A percentile compares a stretch with the other conserved stretches of the same genome.
phyloP scores from a whole-genome alignment of 2,113 vertebrate species.

The Struthio camelus region DNA sequence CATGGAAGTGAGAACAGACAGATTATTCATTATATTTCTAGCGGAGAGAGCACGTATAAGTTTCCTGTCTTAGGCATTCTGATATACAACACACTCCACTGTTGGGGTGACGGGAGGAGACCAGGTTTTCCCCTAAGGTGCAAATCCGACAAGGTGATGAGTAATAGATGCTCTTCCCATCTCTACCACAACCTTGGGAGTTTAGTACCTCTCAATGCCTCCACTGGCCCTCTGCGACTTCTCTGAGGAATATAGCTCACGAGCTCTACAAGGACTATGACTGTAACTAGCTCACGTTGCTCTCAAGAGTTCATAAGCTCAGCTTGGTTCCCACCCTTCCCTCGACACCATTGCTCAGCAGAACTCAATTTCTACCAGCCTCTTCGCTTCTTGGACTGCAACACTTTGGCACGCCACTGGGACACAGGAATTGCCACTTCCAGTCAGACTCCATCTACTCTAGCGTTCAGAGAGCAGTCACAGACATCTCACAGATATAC shows the following conservation, averaged over 20 bases:
- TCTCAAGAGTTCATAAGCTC: background rate
- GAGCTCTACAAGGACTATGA: background rate
- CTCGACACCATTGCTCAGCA: background rate
- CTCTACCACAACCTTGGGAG: background rate
- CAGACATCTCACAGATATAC: fast-evolving
- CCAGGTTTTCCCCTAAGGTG: background rate
- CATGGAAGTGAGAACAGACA: background rate
- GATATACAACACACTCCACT: background rate
- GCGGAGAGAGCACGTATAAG: background rate
- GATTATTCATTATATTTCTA: background rate
- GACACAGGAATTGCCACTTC: background rate
- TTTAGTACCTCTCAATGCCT: background rate
- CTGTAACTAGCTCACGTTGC: background rate
- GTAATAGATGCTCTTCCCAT: background rate
- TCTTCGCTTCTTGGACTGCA: background rate
- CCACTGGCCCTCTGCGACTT: background rate
- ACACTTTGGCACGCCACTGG: background rate
- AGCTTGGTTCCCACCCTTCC: background rate
- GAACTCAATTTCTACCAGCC: background rate
- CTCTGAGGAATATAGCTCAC: background rate
- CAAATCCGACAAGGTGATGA: background rate
- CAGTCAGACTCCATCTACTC: background rate
- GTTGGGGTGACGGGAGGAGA: fast-evolving
- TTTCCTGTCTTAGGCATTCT: background rate
- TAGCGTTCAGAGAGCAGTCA: background rate